Percentiles rank a stretch among this genome's conserved stretches.
These are phyloP conservation scores for Parazoanthus atlanticus DNA, from an alignment of 92 coral and sea anemone genomes.

Conservation along the genomic window DNA sequence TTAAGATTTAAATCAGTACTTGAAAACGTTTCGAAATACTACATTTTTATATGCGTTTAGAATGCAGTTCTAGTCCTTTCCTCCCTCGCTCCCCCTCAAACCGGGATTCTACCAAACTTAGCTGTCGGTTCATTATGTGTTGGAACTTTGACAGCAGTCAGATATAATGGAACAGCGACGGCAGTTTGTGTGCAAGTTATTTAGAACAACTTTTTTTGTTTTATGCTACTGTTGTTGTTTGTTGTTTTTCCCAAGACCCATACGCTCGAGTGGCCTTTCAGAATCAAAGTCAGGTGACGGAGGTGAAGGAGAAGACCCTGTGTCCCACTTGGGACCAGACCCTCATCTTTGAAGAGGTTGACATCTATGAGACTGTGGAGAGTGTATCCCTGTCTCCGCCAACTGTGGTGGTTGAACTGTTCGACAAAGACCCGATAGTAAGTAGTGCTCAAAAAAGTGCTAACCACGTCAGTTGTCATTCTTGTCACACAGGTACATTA, in stretches of 20 bases:
- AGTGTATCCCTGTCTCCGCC: slow-evolving; percentile 86
- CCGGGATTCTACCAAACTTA: too few relatives aligned
- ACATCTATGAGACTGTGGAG: slow-evolving; percentile 79
- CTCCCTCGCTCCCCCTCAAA: too few relatives aligned
- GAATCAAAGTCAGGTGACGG: slow-evolving; percentile 79
- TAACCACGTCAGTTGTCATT: background rate
- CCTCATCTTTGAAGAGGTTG: slow-evolving; percentile 73
- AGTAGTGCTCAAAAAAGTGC: slow-evolving; percentile 18
- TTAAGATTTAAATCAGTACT: too few relatives aligned
- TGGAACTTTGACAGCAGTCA: too few relatives aligned
- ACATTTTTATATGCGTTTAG: too few relatives aligned
- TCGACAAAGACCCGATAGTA: slow-evolving; percentile 83
- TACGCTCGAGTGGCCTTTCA: slow-evolving; percentile 90
- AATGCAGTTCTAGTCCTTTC: too few relatives aligned
- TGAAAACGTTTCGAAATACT: too few relatives aligned
- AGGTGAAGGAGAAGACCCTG: slow-evolving; percentile 70
- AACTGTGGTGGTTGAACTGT: slow-evolving; percentile 85
- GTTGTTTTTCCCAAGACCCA: slow-evolving; percentile 67
- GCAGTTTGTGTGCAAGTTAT: too few relatives aligned
- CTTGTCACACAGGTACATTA: too few relatives aligned
- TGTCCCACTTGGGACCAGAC: slow-evolving; percentile 99
- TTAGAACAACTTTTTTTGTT: too few relatives aligned
- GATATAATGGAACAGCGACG: too few relatives aligned
- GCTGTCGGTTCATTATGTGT: too few relatives aligned
- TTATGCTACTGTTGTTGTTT: background rate